Evolutionary conservation across 2,888 invertebrate genomes (phyloP).

Genomic region (Mythimna pallens): DNA sequence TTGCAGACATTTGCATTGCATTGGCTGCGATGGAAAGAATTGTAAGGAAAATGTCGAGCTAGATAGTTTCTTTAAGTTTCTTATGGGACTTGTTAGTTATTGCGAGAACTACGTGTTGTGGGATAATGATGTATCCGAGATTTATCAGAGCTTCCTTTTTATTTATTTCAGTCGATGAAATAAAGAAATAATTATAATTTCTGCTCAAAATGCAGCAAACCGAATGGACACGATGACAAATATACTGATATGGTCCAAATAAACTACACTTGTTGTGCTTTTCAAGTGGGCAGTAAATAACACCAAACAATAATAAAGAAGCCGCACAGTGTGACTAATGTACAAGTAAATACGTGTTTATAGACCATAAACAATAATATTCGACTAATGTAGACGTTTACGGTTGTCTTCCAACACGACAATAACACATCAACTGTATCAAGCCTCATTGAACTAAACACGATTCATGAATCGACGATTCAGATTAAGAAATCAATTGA

Average conservation of each 20-base stretch:
- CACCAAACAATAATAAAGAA: constrained; percentile 62
- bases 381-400: constrained; percentile 86
- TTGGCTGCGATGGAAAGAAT: constrained; percentile 63
- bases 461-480: constrained; percentile 80
- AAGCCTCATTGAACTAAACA: constrained; percentile 88
- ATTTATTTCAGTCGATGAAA: background rate
- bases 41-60: constrained; percentile 53
- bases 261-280: constrained; percentile 40
- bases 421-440: constrained; percentile 86
- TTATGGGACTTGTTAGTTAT: constrained; percentile 32
- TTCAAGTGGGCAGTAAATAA: constrained; percentile 49
- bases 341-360: constrained; percentile 77
- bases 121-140: background rate
- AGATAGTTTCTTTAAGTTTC: constrained; percentile 41
- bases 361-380: constrained; percentile 84
- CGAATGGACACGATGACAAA: background rate
- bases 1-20: constrained; percentile 71
- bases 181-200: background rate
- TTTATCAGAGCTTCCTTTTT: background rate
- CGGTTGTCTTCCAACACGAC: constrained; percentile 84
- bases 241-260: constrained; percentile 16
- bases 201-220: background rate
- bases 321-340: constrained; percentile 72
- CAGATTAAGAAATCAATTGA: constrained; percentile 80
- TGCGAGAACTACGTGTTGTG: constrained; percentile 12